These are phyloP conservation scores for Aphelocoma coerulescens DNA, from an alignment of 2,113 vertebrate species.

Conservation along the genomic window DNA sequence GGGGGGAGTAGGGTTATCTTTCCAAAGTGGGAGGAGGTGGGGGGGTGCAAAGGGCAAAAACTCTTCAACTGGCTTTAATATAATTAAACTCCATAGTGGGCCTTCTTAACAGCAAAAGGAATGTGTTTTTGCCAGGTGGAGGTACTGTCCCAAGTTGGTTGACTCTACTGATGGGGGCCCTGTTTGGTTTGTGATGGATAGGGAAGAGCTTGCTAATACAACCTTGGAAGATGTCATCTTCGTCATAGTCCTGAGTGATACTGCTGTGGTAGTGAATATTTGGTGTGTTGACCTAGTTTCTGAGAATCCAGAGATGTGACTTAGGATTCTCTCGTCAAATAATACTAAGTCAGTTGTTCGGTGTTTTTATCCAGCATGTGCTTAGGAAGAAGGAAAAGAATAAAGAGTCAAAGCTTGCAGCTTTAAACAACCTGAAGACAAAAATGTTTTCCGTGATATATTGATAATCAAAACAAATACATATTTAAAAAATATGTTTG, in stretches of 20 bases:
- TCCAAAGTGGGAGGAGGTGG: neutral
- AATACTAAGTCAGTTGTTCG: neutral
- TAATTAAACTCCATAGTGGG: neutral
- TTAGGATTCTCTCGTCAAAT: neutral
- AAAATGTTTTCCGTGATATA: neutral
- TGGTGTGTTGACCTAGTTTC: constrained; percentile 11
- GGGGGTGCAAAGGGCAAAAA: accelerated
- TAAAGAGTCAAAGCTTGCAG: neutral
- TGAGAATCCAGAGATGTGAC: neutral
- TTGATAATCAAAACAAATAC: neutral
- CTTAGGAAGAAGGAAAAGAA: neutral
- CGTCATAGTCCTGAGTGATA: neutral
- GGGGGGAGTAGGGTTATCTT: neutral
- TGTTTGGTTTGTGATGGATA: accelerated
- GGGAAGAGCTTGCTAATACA: neutral
- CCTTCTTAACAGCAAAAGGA: neutral
- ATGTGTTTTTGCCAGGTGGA: neutral
- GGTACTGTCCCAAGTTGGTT: neutral
- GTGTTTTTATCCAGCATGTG: neutral
- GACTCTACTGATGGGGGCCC: neutral
- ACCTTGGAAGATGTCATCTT: neutral
- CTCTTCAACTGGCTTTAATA: neutral
- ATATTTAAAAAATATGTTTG: accelerated
- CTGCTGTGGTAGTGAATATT: neutral
- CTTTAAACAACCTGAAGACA: neutral